Percentiles rank a stretch among this genome's conserved stretches.
phyloP scores from a whole-genome alignment of 2,797 vertebrate species.

The Acomys russatus region DNA sequence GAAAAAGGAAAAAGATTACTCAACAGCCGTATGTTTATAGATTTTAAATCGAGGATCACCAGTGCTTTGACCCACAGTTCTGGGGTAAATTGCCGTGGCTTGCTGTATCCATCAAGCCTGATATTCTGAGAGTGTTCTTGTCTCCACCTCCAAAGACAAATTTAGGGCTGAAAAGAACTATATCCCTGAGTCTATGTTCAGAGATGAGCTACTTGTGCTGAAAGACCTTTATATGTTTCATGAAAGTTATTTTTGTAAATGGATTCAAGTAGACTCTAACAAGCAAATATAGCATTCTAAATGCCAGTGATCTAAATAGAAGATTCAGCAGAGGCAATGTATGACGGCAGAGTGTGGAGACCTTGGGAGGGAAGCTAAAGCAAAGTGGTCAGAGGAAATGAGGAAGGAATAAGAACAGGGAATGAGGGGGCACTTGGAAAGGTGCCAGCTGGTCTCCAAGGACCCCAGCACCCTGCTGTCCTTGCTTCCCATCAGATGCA shows the following conservation, averaged over 20 bases:
- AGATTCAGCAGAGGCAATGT: slow-evolving; percentile 40
- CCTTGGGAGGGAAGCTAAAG: neutral
- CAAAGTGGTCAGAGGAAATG: neutral
- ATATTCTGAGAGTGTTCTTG: slow-evolving; percentile 49
- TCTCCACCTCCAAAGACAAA: slow-evolving; percentile 52
- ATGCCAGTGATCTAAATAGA: slow-evolving; percentile 58
- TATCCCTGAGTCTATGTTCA: neutral
- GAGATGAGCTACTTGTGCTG: neutral
- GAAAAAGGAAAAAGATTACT: neutral
- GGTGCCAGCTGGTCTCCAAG: neutral
- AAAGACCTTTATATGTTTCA: slow-evolving; percentile 53
- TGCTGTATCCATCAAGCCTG: slow-evolving; percentile 31
- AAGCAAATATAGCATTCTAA: slow-evolving; percentile 54
- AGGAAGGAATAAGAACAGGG: neutral
- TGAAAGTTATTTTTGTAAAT: slow-evolving; percentile 58
- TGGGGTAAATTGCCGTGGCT: neutral
- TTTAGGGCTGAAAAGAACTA: slow-evolving; percentile 49
- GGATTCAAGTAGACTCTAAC: slow-evolving; percentile 49
- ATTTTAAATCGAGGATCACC: neutral
- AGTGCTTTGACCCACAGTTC: neutral
- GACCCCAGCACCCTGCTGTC: neutral
- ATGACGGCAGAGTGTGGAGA: neutral
- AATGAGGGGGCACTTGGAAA: neutral
- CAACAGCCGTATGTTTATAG: neutral
- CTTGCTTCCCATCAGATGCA: neutral